Conservation (phyloP, 2,888 invertebrate species). For the Melanostoma scalare region DNA sequence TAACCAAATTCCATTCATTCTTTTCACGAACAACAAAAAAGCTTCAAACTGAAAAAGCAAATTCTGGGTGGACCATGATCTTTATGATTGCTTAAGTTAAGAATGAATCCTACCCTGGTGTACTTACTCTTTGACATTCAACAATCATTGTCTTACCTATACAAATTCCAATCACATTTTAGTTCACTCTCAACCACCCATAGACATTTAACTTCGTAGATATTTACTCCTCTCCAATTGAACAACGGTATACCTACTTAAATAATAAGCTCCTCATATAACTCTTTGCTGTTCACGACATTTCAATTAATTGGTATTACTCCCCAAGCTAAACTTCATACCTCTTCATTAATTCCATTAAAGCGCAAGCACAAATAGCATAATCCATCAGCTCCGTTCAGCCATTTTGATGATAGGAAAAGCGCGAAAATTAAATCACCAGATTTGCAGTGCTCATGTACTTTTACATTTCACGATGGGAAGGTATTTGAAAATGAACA, state of each 20-base stretch:
- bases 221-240: slow-evolving; percentile 20
- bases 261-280: slow-evolving; percentile 18
- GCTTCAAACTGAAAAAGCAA: too few relatives aligned
- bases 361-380: slow-evolving; percentile 5
- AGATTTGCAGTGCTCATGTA: slow-evolving; percentile 48
- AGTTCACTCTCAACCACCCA: slow-evolving; percentile 3
- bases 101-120: too few relatives aligned
- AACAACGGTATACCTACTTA: slow-evolving; percentile 8
- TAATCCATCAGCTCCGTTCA: slow-evolving; percentile 24
- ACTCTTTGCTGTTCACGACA: slow-evolving; percentile 65
- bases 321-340: slow-evolving; percentile 63
- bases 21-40: too few relatives aligned
- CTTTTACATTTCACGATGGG: slow-evolving; percentile 45
- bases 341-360: slow-evolving; percentile 70
- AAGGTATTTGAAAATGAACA: slow-evolving; percentile 2
- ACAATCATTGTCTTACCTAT: too few relatives aligned
- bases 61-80: too few relatives aligned
- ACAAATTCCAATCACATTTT: too few relatives aligned
- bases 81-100: too few relatives aligned
- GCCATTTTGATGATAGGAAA: slow-evolving; percentile 62
- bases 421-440: slow-evolving; percentile 70
- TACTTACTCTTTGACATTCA: too few relatives aligned
- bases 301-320: slow-evolving; percentile 69
- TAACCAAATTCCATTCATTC: too few relatives aligned
- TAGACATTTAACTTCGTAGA: slow-evolving; percentile 26